Base-by-base conservation (phyloP, 1,140 invertebrate species). In the Prorops nasuta region DNA sequence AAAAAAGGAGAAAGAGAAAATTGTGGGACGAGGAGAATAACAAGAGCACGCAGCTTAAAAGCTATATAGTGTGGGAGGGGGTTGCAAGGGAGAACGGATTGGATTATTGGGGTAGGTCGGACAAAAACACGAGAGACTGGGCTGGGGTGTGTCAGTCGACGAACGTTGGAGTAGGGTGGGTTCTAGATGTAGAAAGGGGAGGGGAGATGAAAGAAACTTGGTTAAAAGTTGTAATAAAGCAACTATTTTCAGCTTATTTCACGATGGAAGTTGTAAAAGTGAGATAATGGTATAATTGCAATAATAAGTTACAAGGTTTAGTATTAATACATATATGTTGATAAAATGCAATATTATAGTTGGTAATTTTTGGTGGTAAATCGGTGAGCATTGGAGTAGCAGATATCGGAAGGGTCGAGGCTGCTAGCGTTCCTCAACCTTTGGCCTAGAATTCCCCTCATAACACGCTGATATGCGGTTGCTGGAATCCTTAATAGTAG, bases 351-450 rank as follows among this genome's bases (percentile, higher is more conserved):
- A n/a, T n/a, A n/a, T n/a, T n/a, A n/a, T n/a, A n/a, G n/a, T n/a
- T n/a, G n/a, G n/a, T n/a, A n/a, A n/a, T n/a, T n/a, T n/a, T n/a
- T n/a, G n/a, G n/a, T n/a, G n/a, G n/a, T n/a, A n/a, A n/a, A n/a
- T n/a, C n/a, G n/a, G n/a, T n/a, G n/a, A n/a, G n/a, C n/a, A n/a
- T n/a, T n/a, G n/a, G n/a, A n/a, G n/a, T n/a, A n/a, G n/a, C n/a
- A n/a, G n/a, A n/a, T n/a, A n/a, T n/a, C n/a, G n/a, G n/a, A n/a
- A n/a, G n/a, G n/a, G 50, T 31, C 43, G 53, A 47, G 56, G 56
- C n/a, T 51, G 36, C 22, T 42, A 58, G 65, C 69, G 70, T 77
- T 77, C 72, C 64, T 76, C 74, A 72, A 76, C 73, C 71, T 77
- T 74, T 76, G 74, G 60, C 73, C 72, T 61, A 76, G 74, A 75